Base-by-base conservation (phyloP, 2,888 invertebrate genomes). In the Gryllus longicercus region DNA sequence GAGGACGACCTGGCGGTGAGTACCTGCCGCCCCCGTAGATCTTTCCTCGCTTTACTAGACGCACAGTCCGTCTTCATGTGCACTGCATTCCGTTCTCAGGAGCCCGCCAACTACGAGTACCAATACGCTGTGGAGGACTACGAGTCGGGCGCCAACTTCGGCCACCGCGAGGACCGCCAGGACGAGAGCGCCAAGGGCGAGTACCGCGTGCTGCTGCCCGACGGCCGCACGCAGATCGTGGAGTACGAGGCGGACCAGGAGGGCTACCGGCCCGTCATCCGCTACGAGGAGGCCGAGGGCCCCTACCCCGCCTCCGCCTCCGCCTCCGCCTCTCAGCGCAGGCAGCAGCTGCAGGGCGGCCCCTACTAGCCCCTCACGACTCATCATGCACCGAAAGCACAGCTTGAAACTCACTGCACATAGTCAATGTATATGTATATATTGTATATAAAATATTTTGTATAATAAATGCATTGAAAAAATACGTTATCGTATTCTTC, bases 61-160 rank as follows among this genome's bases (percentile, higher is more conserved):
- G n/a, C n/a, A n/a, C n/a, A 11, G n/a, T 76, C 16, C 14, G 23
- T 25, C 23, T 23, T 25, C 18, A 14, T 14, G 76, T 11, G 38
- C 23, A 11, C 11, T n/a, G 8, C 25, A 21, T 78, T 63, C 14
- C 84, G 85, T 38, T 5, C 38, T 76, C 85, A 95, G 95, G 94
- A 92, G 87, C 95, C 94, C 83, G 95, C 95, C 83, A 94, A 94
- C 88, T 95, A 95, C 88, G 93, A 94, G 89, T 95, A 94, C 90
- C 92, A 92, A 86, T 95, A 95, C 88, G 93, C 95, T 88, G 95
- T 95, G 85, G 93, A 94, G 86, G 94, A 95, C 87, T 90, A 91
- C 84, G 91, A 93, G 88, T 92, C 92, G 87, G 94, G 94, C 86
- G 92, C 92, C 86, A 92, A 93, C 86, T 95, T 95, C 88, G 93